A percentile compares a stretch with the other conserved stretches of the same genome.
phyloP scores from a whole-genome alignment of 1,140 invertebrate species.

The Dreissena polymorpha region DNA sequence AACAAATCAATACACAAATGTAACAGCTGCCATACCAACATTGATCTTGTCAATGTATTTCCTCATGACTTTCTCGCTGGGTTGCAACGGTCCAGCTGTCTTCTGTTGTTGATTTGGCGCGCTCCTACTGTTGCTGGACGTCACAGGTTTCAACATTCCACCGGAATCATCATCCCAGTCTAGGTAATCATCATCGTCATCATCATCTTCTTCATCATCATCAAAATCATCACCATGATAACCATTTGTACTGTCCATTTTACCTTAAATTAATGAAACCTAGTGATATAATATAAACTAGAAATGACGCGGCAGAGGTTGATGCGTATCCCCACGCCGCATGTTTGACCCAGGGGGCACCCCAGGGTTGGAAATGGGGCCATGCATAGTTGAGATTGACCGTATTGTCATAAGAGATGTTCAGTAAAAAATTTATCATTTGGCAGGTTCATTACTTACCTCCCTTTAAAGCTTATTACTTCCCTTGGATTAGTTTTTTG shows the following conservation, averaged over 20 bases:
- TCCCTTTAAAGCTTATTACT: too few species aligned
- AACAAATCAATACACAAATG: too few species aligned
- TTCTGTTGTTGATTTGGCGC: constrained; percentile 55
- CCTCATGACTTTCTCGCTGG: constrained; percentile 89
- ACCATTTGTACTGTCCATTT: neutral
- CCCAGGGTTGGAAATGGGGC: too few species aligned
- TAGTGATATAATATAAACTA: neutral
- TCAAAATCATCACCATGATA: constrained; percentile 66
- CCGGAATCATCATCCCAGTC: constrained; percentile 68
- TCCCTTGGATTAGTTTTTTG: too few species aligned
- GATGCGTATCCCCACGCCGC: too few species aligned
- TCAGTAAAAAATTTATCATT: too few species aligned
- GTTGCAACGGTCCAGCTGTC: constrained; percentile 84
- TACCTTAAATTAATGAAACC: neutral
- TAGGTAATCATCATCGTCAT: constrained; percentile 76
- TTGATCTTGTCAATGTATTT: constrained; percentile 92
- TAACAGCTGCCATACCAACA: constrained; percentile 78
- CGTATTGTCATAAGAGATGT: too few species aligned
- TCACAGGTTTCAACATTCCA: constrained; percentile 78
- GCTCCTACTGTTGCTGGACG: constrained; percentile 55
- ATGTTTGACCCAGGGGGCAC: too few species aligned
- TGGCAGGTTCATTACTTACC: too few species aligned
- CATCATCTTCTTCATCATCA: constrained; percentile 68
- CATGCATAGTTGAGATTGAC: too few species aligned
- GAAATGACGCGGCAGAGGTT: too few species aligned